Conservation (phyloP, 2,113 vertebrate genomes). For the Prionailurus bengalensis region DNA sequence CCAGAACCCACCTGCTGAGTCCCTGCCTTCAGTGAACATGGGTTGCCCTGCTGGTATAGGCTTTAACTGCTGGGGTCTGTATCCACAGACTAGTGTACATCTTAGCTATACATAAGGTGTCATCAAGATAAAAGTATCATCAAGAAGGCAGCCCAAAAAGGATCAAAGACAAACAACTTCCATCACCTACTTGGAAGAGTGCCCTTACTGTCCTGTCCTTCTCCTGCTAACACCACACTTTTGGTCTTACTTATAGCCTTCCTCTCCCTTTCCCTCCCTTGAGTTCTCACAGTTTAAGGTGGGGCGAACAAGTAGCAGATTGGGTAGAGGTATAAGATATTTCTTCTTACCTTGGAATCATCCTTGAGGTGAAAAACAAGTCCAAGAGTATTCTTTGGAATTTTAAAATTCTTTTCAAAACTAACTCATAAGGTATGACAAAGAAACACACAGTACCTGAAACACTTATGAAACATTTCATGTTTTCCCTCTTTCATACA, state of each 20-base stretch:
- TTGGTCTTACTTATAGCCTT: not conserved
- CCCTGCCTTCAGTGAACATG: not conserved
- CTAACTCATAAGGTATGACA: not conserved
- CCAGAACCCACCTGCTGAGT: not conserved
- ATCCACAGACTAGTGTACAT: not conserved
- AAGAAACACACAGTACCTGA: not conserved
- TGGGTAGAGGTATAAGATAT: not conserved
- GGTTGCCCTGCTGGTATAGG: not conserved
- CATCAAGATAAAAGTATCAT: not conserved
- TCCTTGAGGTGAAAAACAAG: not conserved
- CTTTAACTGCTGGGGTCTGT: not conserved
- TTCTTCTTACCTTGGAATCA: not conserved
- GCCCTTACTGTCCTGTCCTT: not conserved
- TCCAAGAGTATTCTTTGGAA: not conserved
- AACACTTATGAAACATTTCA: slow-evolving; percentile 8
- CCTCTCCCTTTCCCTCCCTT: not conserved
- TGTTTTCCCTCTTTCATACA: not conserved
- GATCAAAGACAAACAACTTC: not conserved
- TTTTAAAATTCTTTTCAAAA: slow-evolving; percentile 4
- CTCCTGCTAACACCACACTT: not conserved
- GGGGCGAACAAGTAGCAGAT: not conserved
- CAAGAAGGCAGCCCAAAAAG: not conserved
- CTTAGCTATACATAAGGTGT: not conserved
- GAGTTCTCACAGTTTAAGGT: not conserved
- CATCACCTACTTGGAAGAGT: not conserved